These are phyloP conservation scores for Cerceris rybyensis DNA, from an alignment of 2,888 invertebrate species.

Conservation along the genomic window DNA sequence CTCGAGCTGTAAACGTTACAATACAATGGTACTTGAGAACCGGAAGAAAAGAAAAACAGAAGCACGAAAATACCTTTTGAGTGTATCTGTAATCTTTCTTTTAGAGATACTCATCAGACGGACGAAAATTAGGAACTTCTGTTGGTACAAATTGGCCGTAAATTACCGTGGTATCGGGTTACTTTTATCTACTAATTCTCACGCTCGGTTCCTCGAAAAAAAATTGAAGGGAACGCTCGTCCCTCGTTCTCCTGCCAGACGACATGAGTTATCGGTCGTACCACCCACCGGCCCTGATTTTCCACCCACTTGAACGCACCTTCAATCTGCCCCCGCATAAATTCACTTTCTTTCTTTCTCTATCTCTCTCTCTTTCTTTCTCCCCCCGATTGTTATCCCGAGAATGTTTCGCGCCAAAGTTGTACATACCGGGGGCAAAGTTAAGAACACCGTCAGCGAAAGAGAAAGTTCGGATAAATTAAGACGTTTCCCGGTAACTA, in stretches of 20 bases:
- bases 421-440: constrained; percentile 27
- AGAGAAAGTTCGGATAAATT: constrained; percentile 49
- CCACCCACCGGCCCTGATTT: constrained; percentile 50
- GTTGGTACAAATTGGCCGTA: constrained; percentile 42
- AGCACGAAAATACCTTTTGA: too few species aligned
- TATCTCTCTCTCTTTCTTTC: constrained; percentile 26
- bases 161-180: constrained; percentile 34
- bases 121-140: constrained; percentile 29
- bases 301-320: constrained; percentile 48
- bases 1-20: too few species aligned
- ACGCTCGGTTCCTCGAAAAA: constrained; percentile 38
- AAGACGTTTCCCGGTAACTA: constrained; percentile 16
- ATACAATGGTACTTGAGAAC: too few species aligned
- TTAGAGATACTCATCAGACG: too few species aligned
- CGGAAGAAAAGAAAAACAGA: too few species aligned
- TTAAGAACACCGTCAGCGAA: constrained; percentile 28
- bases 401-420: constrained; percentile 53
- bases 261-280: constrained; percentile 32
- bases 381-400: constrained; percentile 50
- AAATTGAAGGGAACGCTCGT: constrained; percentile 15
- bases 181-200: constrained; percentile 50
- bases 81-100: too few species aligned
- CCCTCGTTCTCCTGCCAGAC: constrained; percentile 18
- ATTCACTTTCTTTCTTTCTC: constrained; percentile 36
- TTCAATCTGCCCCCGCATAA: constrained; percentile 46